These are phyloP conservation scores for Tortricodes alternella DNA, from an alignment of 2,888 invertebrate species.

Conservation along the genomic window DNA sequence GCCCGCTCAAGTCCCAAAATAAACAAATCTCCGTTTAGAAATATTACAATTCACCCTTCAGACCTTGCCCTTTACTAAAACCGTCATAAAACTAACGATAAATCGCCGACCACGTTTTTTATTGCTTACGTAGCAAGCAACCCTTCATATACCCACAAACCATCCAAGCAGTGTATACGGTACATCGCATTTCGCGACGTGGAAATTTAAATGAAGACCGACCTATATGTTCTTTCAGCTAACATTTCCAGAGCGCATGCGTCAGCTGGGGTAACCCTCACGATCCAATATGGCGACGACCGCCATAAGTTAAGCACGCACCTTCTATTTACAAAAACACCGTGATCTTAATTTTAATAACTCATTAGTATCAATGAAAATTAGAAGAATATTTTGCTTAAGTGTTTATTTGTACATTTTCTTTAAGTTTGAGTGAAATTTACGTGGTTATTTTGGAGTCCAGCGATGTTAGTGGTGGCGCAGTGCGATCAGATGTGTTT, in stretches of 20 bases:
- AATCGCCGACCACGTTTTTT: slow-evolving; percentile 1
- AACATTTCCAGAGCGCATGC: slow-evolving; percentile 60
- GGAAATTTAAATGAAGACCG: slow-evolving; percentile 26
- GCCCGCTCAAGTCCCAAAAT: slow-evolving; percentile 10
- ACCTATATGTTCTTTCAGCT: slow-evolving; percentile 26
- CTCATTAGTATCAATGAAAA: slow-evolving; percentile 22
- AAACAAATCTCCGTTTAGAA: slow-evolving; percentile 21
- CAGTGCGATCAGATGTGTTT: slow-evolving; percentile 66
- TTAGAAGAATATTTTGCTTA: slow-evolving; percentile 24
- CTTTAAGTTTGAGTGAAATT: slow-evolving; percentile 24
- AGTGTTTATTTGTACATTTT: slow-evolving; percentile 36
- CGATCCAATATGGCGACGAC: slow-evolving; percentile 76
- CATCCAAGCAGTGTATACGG: slow-evolving; percentile 17
- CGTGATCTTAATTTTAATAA: slow-evolving; percentile 4
- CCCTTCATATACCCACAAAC: slow-evolving; percentile 7
- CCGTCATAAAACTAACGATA: not conserved
- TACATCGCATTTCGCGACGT: slow-evolving; percentile 15
- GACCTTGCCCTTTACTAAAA: slow-evolving; percentile 5
- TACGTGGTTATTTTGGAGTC: slow-evolving; percentile 24
- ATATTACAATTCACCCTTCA: slow-evolving; percentile 21
- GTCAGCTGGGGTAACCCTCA: slow-evolving; percentile 60
- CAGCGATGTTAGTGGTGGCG: slow-evolving; percentile 45
- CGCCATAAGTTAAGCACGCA: slow-evolving; percentile 76
- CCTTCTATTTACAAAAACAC: slow-evolving; percentile 54
- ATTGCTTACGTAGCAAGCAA: not conserved